phyloP scores from a whole-genome alignment of 2,113 vertebrate species.

The Corvus hawaiiensis region DNA sequence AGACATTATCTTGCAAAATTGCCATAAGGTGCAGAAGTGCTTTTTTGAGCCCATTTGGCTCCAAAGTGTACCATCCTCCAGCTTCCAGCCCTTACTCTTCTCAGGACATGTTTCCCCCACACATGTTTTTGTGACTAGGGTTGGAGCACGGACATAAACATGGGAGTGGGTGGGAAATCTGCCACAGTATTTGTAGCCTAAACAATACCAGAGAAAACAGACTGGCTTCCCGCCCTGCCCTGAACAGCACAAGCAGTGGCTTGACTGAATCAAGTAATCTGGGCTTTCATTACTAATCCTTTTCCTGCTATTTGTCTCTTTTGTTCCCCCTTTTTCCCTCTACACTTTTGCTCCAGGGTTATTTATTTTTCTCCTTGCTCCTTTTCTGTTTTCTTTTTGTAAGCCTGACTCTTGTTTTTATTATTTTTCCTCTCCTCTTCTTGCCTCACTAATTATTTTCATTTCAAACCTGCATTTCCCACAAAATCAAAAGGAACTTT shows the following conservation, averaged over 20 bases:
- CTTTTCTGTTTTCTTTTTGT: neutral
- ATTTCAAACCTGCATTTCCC: neutral
- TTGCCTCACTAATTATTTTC: neutral
- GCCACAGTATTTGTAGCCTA: neutral
- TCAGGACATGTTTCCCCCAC: neutral
- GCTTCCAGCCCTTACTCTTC: neutral
- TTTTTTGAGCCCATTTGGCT: neutral
- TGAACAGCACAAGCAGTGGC: neutral
- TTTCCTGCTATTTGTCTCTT: slow-evolving; percentile 46
- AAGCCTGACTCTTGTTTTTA: neutral
- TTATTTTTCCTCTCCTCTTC: neutral
- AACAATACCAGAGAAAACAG: slow-evolving; percentile 24
- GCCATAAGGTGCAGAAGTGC: neutral
- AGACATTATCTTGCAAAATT: neutral
- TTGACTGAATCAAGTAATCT: slow-evolving; percentile 24
- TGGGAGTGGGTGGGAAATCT: slow-evolving; percentile 11
- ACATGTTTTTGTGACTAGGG: neutral
- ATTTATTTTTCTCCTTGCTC: slow-evolving; percentile 14
- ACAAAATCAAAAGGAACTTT: neutral
- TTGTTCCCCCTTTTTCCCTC: slow-evolving; percentile 10
- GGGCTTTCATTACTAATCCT: slow-evolving; percentile 39
- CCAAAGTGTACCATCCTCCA: neutral
- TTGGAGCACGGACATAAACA: neutral
- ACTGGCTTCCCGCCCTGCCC: slow-evolving; percentile 14
- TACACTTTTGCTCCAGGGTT: neutral